Evolutionary conservation across 2,797 vertebrate species (phyloP), one percentile per base, ranked within the genome.

Genomic region (Alcedo atthis): DNA sequence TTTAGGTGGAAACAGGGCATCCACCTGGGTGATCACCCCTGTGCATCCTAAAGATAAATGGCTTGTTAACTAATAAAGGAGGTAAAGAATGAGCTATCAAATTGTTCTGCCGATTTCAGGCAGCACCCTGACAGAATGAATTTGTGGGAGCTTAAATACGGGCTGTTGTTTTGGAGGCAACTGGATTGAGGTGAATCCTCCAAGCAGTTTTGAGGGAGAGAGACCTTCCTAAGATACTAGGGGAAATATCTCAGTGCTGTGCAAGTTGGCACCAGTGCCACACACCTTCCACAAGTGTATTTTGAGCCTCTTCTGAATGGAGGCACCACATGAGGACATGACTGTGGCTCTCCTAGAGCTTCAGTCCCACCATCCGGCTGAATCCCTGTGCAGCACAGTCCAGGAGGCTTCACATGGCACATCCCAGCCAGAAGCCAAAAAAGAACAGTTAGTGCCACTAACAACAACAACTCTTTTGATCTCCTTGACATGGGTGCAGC

Each of bases 401-500:
- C 71, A 18, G 7, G 63, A 54, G 61, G 83, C 62, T 93, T 85
- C 53, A 81, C 88, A 48, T 8, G 51, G 63, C 66, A 40, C 79
- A 59, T 79, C 66, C 92, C 59, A 91, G 79, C 64, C 94, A 85
- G 62, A 53, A 90, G 62, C 76, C 42, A 48, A 95, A 89, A 92
- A 92, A 76, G 91, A 88, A 25, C 93, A 95, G 82, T 79, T 79
- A 85, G 55, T 54, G 73, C 51, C 85, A 90, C 80, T 54, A 35
- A 85, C 49, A 67, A 80, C 93, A 94, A 79, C 85, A 88, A 16
- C 71, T 88, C 83, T 77, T 61, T 77, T 91, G 88, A 94, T 90
- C 94, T 82, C 79, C 30, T 22, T 89, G 68, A 92, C 89, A 91
- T 57, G 51, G 17, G 30, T 61, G 82, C 75, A 66, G 82, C 73